Percentiles rank a stretch among this genome's conserved stretches.
Evolutionary conservation across 2,113 vertebrate genomes (phyloP).

Genomic region (Kryptolebias marmoratus): DNA sequence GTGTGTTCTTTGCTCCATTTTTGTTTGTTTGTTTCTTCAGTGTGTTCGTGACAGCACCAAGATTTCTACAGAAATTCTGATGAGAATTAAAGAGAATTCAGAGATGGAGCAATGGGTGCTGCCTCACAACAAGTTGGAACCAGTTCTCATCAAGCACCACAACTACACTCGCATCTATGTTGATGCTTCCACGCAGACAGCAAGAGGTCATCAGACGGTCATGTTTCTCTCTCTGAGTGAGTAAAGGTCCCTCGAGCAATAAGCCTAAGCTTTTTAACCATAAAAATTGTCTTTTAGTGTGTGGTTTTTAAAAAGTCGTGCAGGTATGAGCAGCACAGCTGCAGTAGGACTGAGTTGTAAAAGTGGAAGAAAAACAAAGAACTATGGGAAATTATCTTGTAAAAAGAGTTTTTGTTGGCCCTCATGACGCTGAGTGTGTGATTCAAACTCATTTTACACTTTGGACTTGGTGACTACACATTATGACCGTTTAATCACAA

Average conservation of each 20-base stretch:
- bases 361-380: too few species aligned
- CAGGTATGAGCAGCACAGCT: too few species aligned
- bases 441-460: too few species aligned
- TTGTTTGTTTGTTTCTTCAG: constrained; percentile 41
- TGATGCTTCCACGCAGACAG: neutral
- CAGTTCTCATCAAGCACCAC: constrained; percentile 59
- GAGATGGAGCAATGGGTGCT: constrained; percentile 61
- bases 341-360: too few species aligned
- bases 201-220: neutral
- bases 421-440: too few species aligned
- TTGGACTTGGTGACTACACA: too few species aligned
- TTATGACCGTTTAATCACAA: too few species aligned
- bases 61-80: rapidly evolving
- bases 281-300: neutral
- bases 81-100: constrained; percentile 1
- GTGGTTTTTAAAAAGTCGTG: neutral
- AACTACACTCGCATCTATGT: constrained; percentile 72
- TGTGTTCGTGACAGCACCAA: constrained; percentile 46
- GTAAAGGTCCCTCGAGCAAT: constrained; percentile 18
- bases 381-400: too few species aligned
- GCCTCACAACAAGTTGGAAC: constrained; percentile 19
- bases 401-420: too few species aligned
- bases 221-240: constrained; percentile 75
- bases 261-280: neutral
- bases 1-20: too few species aligned